A percentile compares a stretch with the other conserved stretches of the same genome.
Evolutionary conservation across 1,140 invertebrate species (phyloP).

Genomic region (Cecropterus lyciades): DNA sequence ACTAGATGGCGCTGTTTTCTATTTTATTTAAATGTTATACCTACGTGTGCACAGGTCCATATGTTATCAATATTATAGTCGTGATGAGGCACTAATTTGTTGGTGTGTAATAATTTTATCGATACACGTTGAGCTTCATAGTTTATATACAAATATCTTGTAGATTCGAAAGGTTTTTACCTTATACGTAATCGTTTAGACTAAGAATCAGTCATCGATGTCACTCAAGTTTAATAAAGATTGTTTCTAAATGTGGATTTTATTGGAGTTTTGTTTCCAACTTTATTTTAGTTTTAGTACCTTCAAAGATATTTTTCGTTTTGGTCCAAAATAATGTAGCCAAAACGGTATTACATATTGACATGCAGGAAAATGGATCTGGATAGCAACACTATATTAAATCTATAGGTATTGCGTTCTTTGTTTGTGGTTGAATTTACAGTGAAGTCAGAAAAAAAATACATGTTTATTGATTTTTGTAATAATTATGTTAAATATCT

Average conservation of each 20-base stretch:
- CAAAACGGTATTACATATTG: no score
- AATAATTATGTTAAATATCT: no score
- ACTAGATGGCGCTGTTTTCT: not conserved
- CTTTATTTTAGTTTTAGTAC: constrained; percentile 44
- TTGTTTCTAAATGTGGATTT: constrained; percentile 39
- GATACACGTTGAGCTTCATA: constrained; percentile 54
- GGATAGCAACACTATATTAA: no score
- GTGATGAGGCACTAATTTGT: constrained; percentile 40
- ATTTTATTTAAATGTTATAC: not conserved
- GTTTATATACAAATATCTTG: constrained; percentile 42
- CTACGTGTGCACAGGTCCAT: not conserved
- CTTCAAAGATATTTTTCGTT: no score
- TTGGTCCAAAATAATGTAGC: no score
- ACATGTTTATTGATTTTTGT: no score
- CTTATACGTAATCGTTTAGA: constrained; percentile 15
- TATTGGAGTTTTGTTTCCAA: not conserved
- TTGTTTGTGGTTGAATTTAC: no score
- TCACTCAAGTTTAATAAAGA: constrained; percentile 46
- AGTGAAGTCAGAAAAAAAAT: no score
- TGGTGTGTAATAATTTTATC: constrained; percentile 37
- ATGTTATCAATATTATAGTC: constrained; percentile 21
- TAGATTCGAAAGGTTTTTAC: constrained; percentile 17
- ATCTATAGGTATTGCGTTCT: no score
- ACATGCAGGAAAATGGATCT: no score
- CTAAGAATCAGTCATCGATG: constrained; percentile 44